These are phyloP conservation scores for Drosophila carrolli DNA, from an alignment of 1,140 invertebrate genomes.

Conservation along the genomic window DNA sequence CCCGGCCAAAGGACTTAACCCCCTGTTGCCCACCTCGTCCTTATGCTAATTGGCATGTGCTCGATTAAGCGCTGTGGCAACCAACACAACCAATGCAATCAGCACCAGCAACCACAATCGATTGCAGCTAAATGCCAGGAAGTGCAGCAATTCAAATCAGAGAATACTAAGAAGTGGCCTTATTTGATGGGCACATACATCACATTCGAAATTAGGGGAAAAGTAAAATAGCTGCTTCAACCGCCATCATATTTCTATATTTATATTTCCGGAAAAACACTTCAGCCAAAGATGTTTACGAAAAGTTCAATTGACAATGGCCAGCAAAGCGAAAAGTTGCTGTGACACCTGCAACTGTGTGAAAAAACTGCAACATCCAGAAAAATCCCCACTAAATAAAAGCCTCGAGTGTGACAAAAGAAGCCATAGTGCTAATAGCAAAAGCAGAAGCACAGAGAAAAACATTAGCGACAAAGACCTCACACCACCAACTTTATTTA, in stretches of 20 bases:
- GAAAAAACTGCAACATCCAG: conserved; percentile 8
- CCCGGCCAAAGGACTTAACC: not conserved
- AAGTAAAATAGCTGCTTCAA: no score
- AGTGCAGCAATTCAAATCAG: not conserved
- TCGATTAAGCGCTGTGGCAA: conserved; percentile 73
- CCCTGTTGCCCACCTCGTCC: not conserved
- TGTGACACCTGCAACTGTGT: conserved; percentile 10
- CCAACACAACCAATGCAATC: conserved; percentile 39
- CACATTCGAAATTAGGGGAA: no score
- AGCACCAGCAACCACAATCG: conserved; percentile 15
- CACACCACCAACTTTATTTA: not conserved
- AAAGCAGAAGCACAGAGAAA: not conserved
- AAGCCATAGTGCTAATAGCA: conserved; percentile 12
- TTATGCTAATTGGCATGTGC: conserved; percentile 81
- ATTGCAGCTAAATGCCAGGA: conserved; percentile 3
- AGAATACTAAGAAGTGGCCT: no score
- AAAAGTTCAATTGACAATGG: not conserved
- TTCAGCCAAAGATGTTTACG: not conserved
- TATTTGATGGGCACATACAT: no score
- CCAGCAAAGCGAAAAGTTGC: not conserved
- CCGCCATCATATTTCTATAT: no score
- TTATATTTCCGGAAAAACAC: not conserved
- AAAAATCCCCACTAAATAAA: conserved; percentile 9
- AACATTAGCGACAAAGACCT: conserved; percentile 1
- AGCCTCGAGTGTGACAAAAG: conserved; percentile 19